phyloP scores from a whole-genome alignment of 2,113 vertebrate genomes.

The Beaufortia kweichowensis region DNA sequence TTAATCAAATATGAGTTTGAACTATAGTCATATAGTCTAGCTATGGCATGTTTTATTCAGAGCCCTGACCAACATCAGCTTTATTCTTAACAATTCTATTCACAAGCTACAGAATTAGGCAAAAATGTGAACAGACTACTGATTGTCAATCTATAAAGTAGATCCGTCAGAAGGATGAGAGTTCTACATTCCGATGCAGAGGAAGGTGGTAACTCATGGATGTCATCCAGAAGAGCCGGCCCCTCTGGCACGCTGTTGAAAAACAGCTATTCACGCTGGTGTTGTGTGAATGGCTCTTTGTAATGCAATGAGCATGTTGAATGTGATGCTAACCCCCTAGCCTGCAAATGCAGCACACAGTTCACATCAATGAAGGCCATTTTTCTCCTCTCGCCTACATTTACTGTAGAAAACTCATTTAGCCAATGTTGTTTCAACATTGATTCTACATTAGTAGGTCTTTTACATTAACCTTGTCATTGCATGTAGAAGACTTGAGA shows the following conservation, averaged over 20 bases:
- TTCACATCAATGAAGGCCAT: constrained; percentile 59
- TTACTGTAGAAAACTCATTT: constrained; percentile 9
- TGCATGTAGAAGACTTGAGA: not conserved
- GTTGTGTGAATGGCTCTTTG: constrained; percentile 74
- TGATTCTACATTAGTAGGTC: constrained; percentile 14
- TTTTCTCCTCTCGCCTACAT: constrained; percentile 6
- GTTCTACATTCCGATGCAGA: constrained; percentile 64
- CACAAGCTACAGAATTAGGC: constrained; percentile 1
- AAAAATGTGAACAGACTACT: not conserved
- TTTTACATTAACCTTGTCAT: not conserved
- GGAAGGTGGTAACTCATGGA: constrained; percentile 65
- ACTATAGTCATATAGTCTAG: not conserved
- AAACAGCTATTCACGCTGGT: constrained; percentile 71
- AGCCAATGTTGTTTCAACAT: not conserved
- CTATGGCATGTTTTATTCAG: not conserved
- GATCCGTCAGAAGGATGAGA: constrained; percentile 49
- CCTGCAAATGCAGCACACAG: constrained; percentile 60
- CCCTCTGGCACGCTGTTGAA: constrained; percentile 62
- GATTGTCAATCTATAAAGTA: constrained; percentile 13
- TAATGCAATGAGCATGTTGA: constrained; percentile 64
- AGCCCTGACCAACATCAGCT: constrained; percentile 15
- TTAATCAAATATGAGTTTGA: not conserved
- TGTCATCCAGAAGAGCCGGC: constrained; percentile 52
- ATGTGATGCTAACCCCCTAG: constrained; percentile 62
- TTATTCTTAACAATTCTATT: not conserved